phyloP scores from a whole-genome alignment of 2,797 vertebrate species.

The Setipinna tenuifilis region DNA sequence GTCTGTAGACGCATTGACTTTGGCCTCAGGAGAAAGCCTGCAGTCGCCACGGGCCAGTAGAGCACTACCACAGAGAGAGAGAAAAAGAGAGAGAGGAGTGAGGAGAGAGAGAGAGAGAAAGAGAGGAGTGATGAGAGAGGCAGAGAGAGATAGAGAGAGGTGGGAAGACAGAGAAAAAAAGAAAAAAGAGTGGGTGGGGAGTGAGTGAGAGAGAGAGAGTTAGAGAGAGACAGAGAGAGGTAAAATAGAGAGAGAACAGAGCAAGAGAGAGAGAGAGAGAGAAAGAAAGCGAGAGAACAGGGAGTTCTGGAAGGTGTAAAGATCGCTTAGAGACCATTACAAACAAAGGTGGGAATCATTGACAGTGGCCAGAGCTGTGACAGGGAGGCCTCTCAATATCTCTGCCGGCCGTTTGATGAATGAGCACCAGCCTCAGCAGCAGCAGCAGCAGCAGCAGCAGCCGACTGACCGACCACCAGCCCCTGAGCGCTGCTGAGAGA shows the following conservation, averaged over 20 bases:
- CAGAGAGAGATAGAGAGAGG: neutral
- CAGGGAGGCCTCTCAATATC: slow-evolving; percentile 55
- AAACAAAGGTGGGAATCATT: slow-evolving; percentile 58
- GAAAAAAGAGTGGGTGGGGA: neutral
- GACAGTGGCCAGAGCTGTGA: slow-evolving; percentile 49
- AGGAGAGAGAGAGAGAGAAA: slow-evolving; percentile 34
- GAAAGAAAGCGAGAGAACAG: neutral
- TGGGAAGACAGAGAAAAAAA: neutral
- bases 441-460: slow-evolving; percentile 1
- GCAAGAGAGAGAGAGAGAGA: slow-evolving; percentile 24
- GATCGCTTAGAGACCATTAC: slow-evolving; percentile 55
- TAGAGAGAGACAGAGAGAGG: neutral
- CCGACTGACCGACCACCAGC: neutral
- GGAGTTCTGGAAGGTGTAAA: slow-evolving; percentile 43
- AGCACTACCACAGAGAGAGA: slow-evolving; percentile 9
- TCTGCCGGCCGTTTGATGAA: slow-evolving; percentile 49
- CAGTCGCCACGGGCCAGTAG: slow-evolving; percentile 31
- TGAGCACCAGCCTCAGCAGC: slow-evolving; percentile 39
- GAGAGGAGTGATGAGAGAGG: neutral
- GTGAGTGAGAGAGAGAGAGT: slow-evolving; percentile 31
- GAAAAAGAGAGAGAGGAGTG: neutral
- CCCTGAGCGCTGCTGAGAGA: slow-evolving; percentile 43
- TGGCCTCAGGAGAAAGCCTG: slow-evolving; percentile 47
- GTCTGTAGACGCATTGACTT: slow-evolving; percentile 54
- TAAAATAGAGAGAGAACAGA: neutral